phyloP scores from a whole-genome alignment of 2,113 vertebrate genomes.

The Lasiurus cinereus region DNA sequence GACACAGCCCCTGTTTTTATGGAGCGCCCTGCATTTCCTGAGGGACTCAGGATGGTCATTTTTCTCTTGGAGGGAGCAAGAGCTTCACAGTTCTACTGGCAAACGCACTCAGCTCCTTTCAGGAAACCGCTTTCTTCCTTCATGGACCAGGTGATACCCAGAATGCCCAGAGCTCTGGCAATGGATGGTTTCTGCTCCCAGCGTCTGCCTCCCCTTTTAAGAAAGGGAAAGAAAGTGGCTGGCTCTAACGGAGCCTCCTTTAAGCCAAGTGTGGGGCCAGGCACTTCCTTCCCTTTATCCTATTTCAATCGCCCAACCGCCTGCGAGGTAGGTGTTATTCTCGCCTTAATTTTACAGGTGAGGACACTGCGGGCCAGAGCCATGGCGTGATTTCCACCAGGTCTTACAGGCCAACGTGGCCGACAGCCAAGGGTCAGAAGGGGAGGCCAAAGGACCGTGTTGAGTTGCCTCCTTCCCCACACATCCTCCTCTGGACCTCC shows the following conservation, averaged over 20 bases:
- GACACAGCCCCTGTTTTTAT: background rate
- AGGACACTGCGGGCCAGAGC: background rate
- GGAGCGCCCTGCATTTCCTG: background rate
- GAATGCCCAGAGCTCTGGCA: background rate
- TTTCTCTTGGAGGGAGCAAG: conserved; percentile 11
- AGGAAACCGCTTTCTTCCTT: conserved; percentile 2
- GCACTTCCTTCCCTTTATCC: too few relatives aligned
- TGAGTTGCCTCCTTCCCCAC: background rate
- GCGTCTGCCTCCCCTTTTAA: background rate
- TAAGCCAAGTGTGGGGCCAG: too few relatives aligned
- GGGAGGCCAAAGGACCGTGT: background rate
- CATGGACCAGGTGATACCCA: background rate
- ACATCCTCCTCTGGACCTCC: background rate
- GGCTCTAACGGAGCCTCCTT: too few relatives aligned
- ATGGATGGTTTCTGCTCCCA: background rate
- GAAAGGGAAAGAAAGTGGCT: background rate
- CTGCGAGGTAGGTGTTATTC: background rate
- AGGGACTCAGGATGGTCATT: background rate
- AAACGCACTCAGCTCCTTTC: background rate
- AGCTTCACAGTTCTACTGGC: background rate
- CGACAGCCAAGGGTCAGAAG: background rate
- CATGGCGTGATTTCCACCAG: background rate
- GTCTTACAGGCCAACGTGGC: background rate
- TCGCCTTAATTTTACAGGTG: background rate
- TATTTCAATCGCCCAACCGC: background rate